Conservation (phyloP, 1,140 invertebrate genomes). For the Artemia franciscana region DNA sequence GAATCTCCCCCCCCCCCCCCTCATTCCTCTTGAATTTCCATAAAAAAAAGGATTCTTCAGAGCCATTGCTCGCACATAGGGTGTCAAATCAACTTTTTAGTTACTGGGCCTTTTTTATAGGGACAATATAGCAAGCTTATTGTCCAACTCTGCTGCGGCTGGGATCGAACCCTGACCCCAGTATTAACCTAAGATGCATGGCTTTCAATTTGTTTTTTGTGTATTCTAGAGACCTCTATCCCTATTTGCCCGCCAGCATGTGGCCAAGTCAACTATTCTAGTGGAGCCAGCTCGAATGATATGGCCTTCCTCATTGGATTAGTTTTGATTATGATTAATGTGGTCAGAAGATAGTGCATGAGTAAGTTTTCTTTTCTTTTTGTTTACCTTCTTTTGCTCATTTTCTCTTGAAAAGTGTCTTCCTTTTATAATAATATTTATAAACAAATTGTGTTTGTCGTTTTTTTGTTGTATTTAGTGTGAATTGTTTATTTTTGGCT, state of each 20-base stretch:
- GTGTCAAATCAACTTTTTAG: conserved; percentile 1
- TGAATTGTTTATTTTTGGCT: background rate
- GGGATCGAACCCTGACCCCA: background rate
- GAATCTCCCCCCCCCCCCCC: too few species aligned
- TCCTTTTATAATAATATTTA: too few species aligned
- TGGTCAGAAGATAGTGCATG: background rate
- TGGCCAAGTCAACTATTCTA: conserved; percentile 27
- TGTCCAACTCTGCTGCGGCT: too few species aligned
- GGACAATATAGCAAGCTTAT: too few species aligned
- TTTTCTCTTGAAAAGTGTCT: too few species aligned
- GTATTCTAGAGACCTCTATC: conserved; percentile 53
- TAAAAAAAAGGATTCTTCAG: background rate
- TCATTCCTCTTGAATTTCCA: background rate
- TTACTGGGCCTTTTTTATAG: background rate
- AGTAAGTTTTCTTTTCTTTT: background rate
- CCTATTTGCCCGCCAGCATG: conserved; percentile 79
- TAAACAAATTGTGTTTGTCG: background rate
- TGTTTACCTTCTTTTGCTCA: background rate
- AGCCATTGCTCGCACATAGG: background rate
- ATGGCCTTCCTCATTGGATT: background rate
- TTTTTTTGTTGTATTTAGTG: background rate
- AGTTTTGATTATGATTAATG: background rate
- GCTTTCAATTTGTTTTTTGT: conserved; percentile 14
- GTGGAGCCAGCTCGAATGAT: background rate
- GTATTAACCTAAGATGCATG: background rate